Evolutionary conservation across 1,140 invertebrate genomes (phyloP), one percentile per base, ranked within the genome.

Genomic region (Popillia japonica): DNA sequence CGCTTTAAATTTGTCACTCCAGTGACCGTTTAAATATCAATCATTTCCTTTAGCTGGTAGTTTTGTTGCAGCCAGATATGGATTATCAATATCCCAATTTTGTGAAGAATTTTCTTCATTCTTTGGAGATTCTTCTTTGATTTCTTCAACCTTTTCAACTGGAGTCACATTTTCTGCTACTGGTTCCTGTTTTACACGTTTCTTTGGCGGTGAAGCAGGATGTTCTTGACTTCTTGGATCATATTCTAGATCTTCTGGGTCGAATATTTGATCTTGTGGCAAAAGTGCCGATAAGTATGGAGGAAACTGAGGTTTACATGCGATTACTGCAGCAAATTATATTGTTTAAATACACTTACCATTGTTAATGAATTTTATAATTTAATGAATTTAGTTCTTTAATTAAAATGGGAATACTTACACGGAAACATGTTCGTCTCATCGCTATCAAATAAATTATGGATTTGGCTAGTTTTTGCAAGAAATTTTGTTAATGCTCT

Each of bases 211-310:
- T 86, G 85, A 91, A 64, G 83, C 80, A 55, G 84, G 82, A 76
- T 86, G 88, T 55, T 86, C 83, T 81, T 89, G 91, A 42, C 91
- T 89, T 83, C 94, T 91, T 79, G 93, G 92, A 84, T 95, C 92
- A 87, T 96, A 94, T 83, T 98, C 96, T 78, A 95, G 88, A 86
- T 96, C 94, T 85, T 98, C 96, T 83, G 94, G 93, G 83, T 98
- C 96, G 88, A 98, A 97, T 40, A 98, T 93, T 90, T 99, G 96
- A 88, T 99, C 97, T 81, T 94, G 95, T 1, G 96, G 96, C 81
- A 98, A 86, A 6, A 99, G 88, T 3, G 96, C 96, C 80, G 93
- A 90, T 7, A 98, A 85, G 85, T 98, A 98, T 17, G 96, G 91
- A 14, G 95, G 93, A 84, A 95, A 92, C 79, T 90, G 89, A 6